phyloP scores from a whole-genome alignment of 2,797 vertebrate species.

The Thamnophis elegans region DNA sequence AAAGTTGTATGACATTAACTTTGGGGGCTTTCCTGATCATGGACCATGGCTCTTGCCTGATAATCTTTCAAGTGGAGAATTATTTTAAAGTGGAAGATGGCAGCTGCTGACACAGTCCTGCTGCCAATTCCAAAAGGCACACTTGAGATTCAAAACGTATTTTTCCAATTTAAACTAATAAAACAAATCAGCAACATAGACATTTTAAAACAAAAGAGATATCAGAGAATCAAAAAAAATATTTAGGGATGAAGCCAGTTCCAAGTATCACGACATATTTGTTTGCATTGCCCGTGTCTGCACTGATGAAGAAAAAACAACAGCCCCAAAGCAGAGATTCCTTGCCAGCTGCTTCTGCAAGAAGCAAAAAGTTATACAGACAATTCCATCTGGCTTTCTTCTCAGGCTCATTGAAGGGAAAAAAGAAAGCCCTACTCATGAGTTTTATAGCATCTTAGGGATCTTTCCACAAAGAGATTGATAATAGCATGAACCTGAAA shows the following conservation, averaged over 20 bases:
- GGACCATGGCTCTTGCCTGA: not conserved
- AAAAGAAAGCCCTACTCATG: slow-evolving; percentile 58
- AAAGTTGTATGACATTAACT: not conserved
- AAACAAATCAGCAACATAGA: not conserved
- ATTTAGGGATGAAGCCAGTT: not conserved
- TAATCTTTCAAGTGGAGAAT: not conserved
- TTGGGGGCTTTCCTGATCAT: not conserved
- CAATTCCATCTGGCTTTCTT: slow-evolving; percentile 69
- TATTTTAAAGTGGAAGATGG: not conserved
- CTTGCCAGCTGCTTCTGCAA: slow-evolving; percentile 59
- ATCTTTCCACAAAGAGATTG: slow-evolving; percentile 61
- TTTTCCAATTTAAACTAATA: not conserved
- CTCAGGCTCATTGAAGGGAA: slow-evolving; percentile 46
- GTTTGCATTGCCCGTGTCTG: slow-evolving; percentile 56
- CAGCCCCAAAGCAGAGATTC: slow-evolving; percentile 37
- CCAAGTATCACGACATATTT: slow-evolving; percentile 47
- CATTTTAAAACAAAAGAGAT: not conserved
- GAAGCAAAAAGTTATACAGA: slow-evolving; percentile 64
- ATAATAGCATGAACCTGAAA: slow-evolving; percentile 56
- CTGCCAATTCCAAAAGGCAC: not conserved
- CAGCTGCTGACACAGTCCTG: not conserved
- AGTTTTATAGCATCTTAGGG: slow-evolving; percentile 64
- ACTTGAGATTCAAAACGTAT: not conserved
- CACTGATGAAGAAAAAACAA: slow-evolving; percentile 45
- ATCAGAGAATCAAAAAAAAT: not conserved